These are phyloP conservation scores for Eubucco bourcierii DNA, from an alignment of 2,113 vertebrate genomes.

Conservation along the genomic window DNA sequence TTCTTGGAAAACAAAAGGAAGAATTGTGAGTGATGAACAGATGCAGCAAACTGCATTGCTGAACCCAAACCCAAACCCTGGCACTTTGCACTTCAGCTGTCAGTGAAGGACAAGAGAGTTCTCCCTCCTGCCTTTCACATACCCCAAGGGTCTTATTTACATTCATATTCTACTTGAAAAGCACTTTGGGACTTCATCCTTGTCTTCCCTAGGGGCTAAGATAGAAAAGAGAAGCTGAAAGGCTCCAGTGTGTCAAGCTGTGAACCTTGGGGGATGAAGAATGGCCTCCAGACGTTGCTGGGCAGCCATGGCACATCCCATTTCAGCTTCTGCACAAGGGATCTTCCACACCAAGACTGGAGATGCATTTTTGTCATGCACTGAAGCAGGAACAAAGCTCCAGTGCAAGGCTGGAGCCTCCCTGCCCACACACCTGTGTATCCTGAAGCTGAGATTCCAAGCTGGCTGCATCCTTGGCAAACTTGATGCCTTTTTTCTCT, in stretches of 20 bases:
- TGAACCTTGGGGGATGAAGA: background rate
- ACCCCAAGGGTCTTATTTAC: background rate
- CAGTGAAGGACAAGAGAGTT: background rate
- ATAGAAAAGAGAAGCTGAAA: background rate
- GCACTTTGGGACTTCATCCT: background rate
- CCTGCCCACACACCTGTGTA: conserved; percentile 81
- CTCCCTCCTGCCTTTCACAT: background rate
- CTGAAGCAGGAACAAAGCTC: background rate
- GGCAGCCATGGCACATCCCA: background rate
- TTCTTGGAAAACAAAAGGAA: background rate
- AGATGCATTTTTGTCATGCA: background rate
- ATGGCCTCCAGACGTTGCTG: background rate
- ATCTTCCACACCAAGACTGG: background rate
- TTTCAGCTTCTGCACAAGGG: background rate
- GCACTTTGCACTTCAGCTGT: background rate
- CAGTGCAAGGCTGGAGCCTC: background rate
- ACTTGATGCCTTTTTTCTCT: conserved; percentile 93
- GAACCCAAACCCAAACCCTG: background rate
- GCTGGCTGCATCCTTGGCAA: conserved; percentile 89
- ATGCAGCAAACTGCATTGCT: background rate
- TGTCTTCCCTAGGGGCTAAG: background rate
- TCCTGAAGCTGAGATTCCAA: conserved; percentile 94
- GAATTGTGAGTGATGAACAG: background rate
- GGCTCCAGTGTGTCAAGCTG: background rate
- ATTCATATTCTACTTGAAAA: background rate